Evolutionary conservation across 2,113 vertebrate species (phyloP).

Genomic region (Melanerpes formicivorus): DNA sequence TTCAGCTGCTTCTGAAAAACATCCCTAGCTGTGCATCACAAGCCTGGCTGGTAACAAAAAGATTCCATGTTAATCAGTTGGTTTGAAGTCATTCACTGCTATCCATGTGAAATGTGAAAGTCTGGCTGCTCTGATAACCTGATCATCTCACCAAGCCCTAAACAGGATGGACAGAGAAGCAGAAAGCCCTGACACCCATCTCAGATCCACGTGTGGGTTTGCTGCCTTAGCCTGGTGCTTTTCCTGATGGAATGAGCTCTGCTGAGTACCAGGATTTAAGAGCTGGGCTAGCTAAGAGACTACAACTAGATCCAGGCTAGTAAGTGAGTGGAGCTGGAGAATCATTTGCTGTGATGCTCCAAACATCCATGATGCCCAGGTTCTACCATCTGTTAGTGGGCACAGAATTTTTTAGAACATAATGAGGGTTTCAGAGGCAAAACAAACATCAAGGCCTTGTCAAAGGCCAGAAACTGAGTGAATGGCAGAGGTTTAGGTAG

Average conservation of each 20-base stretch:
- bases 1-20: background rate
- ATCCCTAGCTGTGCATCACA: background rate
- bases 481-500: background rate
- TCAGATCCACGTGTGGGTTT: background rate
- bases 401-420: background rate
- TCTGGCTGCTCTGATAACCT: background rate
- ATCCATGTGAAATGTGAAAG: background rate
- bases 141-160: background rate
- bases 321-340: background rate
- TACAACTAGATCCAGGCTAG: background rate
- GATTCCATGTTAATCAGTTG: background rate
- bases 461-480: background rate
- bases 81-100: background rate
- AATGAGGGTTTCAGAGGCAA: background rate
- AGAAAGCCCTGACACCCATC: background rate
- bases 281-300: background rate
- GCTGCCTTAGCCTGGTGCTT: background rate
- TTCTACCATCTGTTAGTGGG: background rate
- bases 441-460: background rate
- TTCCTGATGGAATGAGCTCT: background rate
- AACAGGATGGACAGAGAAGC: background rate
- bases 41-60: background rate
- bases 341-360: background rate
- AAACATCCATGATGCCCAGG: background rate
- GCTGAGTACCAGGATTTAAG: background rate